Base-by-base conservation (phyloP, 2,888 invertebrate genomes). In the Macrophya annulata region DNA sequence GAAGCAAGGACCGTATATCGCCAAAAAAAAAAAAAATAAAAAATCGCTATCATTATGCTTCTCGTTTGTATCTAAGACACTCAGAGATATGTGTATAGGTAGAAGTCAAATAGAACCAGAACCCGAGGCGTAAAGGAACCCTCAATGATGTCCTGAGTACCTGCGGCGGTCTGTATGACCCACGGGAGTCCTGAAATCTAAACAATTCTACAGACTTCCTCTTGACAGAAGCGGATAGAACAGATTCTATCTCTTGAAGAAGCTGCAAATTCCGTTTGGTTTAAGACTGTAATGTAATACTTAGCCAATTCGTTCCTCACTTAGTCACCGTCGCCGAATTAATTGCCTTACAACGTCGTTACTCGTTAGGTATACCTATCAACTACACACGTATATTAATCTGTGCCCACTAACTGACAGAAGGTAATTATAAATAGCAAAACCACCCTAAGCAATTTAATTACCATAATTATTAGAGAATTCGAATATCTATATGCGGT, bases 291-390 rank as follows among this genome's bases (percentile, higher is more conserved):
- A 45, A 74, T 31, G 43, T 74, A 45, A 74, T 74, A 43, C 74
- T 45, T 45, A 74, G 45, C 12, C 74, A 74, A 74, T 74, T 74
- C 74, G 45, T 74, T 74, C 45, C 74, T 21, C 45, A 74, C 74
- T 74, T 45, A 74, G 74, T 74, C 74, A 74, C 74, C 74, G 51
- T 77, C 77, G 31, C 15, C 10, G 31, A 51, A 77, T 77, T 77
- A 77, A 77, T 77, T 77, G 77, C 77, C 21, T 51, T 31, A 77
- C 51, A 77, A 77, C 51, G 17, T 77, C 77, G 77, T 77, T 77
- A 77, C 77, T 17, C 77, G 4, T 8, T 31, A 17, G 77, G 17
- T 48, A 77, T 48, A 77, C 77, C 51, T 25, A 79, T 59, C 59
- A 59, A 37, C 40, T 43, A 79, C 79, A 43, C 59, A 79, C 59